Evolutionary conservation across 2,113 vertebrate genomes (phyloP).

Genomic region (Kobus ellipsiprymnus): DNA sequence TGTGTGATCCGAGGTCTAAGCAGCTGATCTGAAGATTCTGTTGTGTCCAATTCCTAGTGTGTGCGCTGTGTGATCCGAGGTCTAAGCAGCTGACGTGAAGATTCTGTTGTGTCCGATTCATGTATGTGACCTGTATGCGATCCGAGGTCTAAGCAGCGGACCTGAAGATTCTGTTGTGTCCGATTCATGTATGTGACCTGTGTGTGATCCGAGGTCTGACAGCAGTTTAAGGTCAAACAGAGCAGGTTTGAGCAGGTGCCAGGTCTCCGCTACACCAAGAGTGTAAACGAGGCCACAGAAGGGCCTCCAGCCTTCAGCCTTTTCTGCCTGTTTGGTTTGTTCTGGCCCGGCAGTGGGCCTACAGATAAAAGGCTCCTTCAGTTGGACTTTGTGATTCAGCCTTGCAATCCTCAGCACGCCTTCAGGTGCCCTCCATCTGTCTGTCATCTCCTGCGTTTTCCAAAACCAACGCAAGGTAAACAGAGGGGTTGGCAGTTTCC

Average conservation of each 20-base stretch:
- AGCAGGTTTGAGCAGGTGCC: neutral
- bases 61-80: neutral
- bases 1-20: neutral
- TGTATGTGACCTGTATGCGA: too few species aligned
- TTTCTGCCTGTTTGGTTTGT: conserved; percentile 66
- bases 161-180: neutral
- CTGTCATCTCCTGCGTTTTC: conserved; percentile 49
- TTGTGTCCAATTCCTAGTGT: fast-evolving
- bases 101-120: too few species aligned
- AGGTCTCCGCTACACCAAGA: neutral
- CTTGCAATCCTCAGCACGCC: conserved; percentile 42
- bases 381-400: neutral
- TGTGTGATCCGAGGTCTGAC: neutral
- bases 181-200: neutral
- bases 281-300: conserved; percentile 25
- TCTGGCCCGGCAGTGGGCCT: conserved; percentile 40
- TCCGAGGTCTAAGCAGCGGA: neutral
- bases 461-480: conserved; percentile 35
- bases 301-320: neutral
- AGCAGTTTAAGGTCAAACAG: neutral
- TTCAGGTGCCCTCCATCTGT: conserved; percentile 25
- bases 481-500: conserved; percentile 46
- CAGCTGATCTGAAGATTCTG: fast-evolving
- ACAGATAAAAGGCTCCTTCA: conserved; percentile 32
- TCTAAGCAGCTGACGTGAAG: too few species aligned